Conservation (phyloP, 2,888 invertebrate genomes). For the Uropetala carovei region DNA sequence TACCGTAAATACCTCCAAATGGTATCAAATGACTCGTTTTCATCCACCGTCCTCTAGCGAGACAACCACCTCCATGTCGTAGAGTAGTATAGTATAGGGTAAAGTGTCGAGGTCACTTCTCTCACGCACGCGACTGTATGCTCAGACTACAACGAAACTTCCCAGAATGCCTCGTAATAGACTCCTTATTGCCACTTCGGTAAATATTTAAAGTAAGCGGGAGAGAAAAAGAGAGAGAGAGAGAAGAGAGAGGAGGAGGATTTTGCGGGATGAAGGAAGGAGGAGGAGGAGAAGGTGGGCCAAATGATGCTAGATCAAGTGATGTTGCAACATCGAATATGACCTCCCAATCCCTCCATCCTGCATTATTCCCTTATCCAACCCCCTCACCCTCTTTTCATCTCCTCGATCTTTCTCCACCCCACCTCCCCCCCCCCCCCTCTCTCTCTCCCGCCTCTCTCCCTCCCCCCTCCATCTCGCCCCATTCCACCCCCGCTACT, state of each 20-base stretch:
- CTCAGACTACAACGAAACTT: background rate
- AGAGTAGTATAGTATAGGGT: background rate
- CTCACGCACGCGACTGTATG: background rate
- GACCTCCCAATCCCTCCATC: background rate
- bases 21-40: background rate
- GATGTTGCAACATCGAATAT: slow-evolving; percentile 16
- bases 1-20: background rate
- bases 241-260: background rate
- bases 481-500: too few species aligned
- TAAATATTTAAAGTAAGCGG: background rate
- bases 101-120: background rate
- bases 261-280: background rate
- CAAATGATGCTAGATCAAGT: background rate
- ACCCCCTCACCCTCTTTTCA: too few species aligned
- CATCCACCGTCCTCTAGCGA: background rate
- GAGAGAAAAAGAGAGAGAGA: background rate
- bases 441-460: too few species aligned
- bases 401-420: too few species aligned
- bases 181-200: background rate
- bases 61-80: background rate
- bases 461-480: too few species aligned
- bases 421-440: too few species aligned
- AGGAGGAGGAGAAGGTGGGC: background rate
- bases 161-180: background rate
- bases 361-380: background rate